phyloP scores from a whole-genome alignment of 37 sponge, comb jelly and placozoan species.

The Bolinopsis microptera region DNA sequence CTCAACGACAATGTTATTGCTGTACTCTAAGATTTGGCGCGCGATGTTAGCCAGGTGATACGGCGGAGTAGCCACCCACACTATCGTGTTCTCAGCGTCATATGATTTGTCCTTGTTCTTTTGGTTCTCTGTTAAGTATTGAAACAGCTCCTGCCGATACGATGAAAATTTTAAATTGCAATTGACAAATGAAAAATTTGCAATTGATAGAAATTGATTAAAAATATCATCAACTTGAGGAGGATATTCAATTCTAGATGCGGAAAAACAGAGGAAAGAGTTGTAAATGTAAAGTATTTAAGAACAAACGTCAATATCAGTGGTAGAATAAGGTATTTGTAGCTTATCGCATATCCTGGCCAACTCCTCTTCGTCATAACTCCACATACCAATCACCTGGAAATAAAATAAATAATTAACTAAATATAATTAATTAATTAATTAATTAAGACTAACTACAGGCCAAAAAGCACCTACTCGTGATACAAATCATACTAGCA shows the following conservation, averaged over 20 bases:
- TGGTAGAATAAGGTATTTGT: background rate
- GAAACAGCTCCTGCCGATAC: background rate
- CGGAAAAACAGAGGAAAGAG: no score
- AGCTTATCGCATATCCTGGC: background rate
- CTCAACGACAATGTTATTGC: slow-evolving; percentile 24
- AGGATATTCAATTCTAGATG: no score
- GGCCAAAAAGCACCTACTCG: no score
- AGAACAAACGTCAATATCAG: background rate
- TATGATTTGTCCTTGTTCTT: background rate
- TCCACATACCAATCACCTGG: slow-evolving; percentile 38
- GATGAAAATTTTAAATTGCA: background rate
- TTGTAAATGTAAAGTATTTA: no score
- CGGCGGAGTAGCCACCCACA: slow-evolving; percentile 49
- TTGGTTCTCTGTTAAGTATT: background rate
- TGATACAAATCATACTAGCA: no score
- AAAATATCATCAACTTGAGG: no score
- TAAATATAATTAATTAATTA: no score
- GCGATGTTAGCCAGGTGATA: slow-evolving; percentile 28
- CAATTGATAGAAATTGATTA: background rate
- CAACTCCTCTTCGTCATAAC: slow-evolving; percentile 37
- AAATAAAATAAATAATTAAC: background rate
- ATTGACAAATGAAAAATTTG: background rate
- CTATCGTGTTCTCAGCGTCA: slow-evolving; percentile 26
- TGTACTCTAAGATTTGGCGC: background rate
- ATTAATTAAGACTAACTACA: no score